These are phyloP conservation scores for Schizaphis graminum DNA, from an alignment of 2,888 invertebrate species.

Conservation along the genomic window DNA sequence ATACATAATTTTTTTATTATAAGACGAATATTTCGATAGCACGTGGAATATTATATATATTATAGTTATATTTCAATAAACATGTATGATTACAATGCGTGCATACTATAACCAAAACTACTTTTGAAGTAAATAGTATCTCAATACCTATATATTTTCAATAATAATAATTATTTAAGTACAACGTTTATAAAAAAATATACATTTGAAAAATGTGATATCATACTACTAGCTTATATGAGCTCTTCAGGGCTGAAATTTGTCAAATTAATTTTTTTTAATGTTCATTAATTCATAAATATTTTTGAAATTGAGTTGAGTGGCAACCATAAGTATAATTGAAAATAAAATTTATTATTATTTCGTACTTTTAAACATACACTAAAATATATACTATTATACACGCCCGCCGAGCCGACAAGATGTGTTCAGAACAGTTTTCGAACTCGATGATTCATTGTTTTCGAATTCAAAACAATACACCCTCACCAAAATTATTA, in stretches of 20 bases:
- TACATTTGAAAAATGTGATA: neutral
- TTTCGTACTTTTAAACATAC: neutral
- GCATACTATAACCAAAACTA: neutral
- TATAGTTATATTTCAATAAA: neutral
- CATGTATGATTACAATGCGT: neutral
- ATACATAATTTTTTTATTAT: neutral
- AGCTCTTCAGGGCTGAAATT: neutral
- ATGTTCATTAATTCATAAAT: neutral
- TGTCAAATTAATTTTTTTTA: neutral
- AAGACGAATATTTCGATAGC: neutral
- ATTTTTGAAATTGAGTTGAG: neutral
- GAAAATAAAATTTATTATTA: neutral
- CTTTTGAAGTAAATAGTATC: neutral
- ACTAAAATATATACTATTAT: neutral
- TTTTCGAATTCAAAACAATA: neutral
- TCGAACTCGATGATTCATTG: conserved; percentile 8
- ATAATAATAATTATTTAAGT: neutral
- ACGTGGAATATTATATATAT: neutral
- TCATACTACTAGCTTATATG: neutral
- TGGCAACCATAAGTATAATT: neutral
- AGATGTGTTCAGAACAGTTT: neutral
- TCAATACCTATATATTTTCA: too few species aligned
- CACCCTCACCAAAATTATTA: neutral
- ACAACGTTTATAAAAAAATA: neutral
- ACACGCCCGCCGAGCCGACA: neutral